Conservation (phyloP, 1,140 invertebrate genomes). For the Heliconius melpomene region DNA sequence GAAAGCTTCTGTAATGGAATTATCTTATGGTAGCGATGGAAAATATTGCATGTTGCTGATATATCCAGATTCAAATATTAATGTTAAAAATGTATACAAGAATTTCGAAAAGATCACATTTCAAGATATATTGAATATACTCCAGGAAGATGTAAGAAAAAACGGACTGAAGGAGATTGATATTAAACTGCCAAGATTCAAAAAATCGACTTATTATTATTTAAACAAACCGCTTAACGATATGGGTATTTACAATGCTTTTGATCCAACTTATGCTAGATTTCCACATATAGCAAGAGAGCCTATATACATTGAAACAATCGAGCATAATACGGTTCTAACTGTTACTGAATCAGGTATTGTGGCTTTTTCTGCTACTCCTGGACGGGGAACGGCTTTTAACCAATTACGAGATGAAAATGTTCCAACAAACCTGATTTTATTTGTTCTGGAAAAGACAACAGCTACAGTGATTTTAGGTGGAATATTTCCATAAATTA, state of each 20-base stretch:
- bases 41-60: slow-evolving; percentile 60
- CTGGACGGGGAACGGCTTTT: slow-evolving; percentile 78
- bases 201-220: slow-evolving; percentile 82
- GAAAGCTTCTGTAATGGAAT: slow-evolving; percentile 69
- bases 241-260: slow-evolving; percentile 87
- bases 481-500: slow-evolving; percentile 58
- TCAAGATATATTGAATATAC: slow-evolving; percentile 61
- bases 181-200: slow-evolving; percentile 86
- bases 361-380: slow-evolving; percentile 85
- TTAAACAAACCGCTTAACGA: slow-evolving; percentile 81
- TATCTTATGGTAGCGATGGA: slow-evolving; percentile 81
- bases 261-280: slow-evolving; percentile 82
- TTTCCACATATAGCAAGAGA: slow-evolving; percentile 82
- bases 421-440: slow-evolving; percentile 67
- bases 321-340: slow-evolving; percentile 88
- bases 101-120: slow-evolving; percentile 46
- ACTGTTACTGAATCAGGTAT: slow-evolving; percentile 90
- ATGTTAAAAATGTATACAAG: slow-evolving; percentile 48
- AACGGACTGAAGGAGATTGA: slow-evolving; percentile 81
- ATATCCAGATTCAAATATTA: slow-evolving; percentile 46
- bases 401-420: not conserved
- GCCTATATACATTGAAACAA: slow-evolving; percentile 35
- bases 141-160: slow-evolving; percentile 63
- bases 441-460: slow-evolving; percentile 82
- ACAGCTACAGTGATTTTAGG: slow-evolving; percentile 82